phyloP scores from a whole-genome alignment of 2,113 vertebrate species.

The Lynx canadensis region DNA sequence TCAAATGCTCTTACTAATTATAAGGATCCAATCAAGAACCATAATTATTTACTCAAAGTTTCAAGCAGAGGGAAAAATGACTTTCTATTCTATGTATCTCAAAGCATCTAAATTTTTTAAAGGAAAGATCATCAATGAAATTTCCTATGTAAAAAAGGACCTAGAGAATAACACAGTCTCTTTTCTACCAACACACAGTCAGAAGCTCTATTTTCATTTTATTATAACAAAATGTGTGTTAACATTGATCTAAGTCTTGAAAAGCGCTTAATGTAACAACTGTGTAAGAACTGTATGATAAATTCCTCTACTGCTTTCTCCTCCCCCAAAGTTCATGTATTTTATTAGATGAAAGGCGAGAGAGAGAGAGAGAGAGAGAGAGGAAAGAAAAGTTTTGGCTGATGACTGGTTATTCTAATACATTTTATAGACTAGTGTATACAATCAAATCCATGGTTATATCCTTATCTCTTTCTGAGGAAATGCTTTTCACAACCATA shows the following conservation, averaged over 20 bases:
- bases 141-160: background rate
- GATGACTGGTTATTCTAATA: constrained; percentile 46
- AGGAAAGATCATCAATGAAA: background rate
- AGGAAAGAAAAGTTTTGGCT: background rate
- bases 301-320: background rate
- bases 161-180: background rate
- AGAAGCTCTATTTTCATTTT: background rate
- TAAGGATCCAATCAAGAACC: background rate
- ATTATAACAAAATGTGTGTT: background rate
- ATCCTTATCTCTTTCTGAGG: constrained; percentile 66
- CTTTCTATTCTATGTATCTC: background rate
- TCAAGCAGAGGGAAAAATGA: background rate
- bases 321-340: background rate
- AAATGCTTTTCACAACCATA: constrained; percentile 74
- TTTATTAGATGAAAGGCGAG: background rate
- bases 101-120: background rate
- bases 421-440: constrained; percentile 55
- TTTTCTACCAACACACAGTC: background rate
- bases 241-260: background rate
- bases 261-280: constrained; percentile 11
- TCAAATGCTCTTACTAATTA: background rate
- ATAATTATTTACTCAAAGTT: background rate
- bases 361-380: background rate
- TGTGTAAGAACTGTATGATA: constrained; percentile 30
- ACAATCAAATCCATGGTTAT: constrained; percentile 45